These are phyloP conservation scores for Lapara coniferarum DNA, from an alignment of 2,888 invertebrate species.

Conservation along the genomic window DNA sequence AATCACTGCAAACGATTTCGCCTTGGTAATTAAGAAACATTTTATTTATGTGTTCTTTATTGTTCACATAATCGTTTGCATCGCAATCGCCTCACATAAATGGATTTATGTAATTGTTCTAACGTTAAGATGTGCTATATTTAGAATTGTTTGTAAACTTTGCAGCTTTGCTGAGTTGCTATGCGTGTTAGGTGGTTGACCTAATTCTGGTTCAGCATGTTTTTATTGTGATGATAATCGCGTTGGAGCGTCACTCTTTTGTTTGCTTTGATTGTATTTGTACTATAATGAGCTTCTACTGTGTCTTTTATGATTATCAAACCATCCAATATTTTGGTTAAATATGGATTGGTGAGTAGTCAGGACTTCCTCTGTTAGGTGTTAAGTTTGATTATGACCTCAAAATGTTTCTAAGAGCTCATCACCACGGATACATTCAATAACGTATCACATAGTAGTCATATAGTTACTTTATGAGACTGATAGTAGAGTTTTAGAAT, in stretches of 20 bases:
- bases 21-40: slow-evolving; percentile 48
- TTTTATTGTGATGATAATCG: not conserved
- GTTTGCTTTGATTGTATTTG: not conserved
- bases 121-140: slow-evolving; percentile 24
- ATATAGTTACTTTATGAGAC: no score
- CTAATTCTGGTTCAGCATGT: slow-evolving; percentile 12
- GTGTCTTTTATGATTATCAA: no score
- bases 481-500: no score
- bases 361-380: no score
- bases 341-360: no score
- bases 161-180: slow-evolving; percentile 21
- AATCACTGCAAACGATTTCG: slow-evolving; percentile 54
- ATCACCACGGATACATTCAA: no score
- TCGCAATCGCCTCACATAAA: slow-evolving; percentile 19
- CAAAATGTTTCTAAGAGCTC: no score
- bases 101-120: slow-evolving; percentile 24
- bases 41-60: slow-evolving; percentile 47
- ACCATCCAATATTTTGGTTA: no score
- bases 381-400: no score
- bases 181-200: slow-evolving; percentile 20
- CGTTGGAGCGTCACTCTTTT: not conserved
- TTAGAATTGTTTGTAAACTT: slow-evolving; percentile 21
- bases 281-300: not conserved
- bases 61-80: slow-evolving; percentile 30
- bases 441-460: no score